Conservation (phyloP, 2,113 vertebrate genomes). For the Brachyistius frenatus region DNA sequence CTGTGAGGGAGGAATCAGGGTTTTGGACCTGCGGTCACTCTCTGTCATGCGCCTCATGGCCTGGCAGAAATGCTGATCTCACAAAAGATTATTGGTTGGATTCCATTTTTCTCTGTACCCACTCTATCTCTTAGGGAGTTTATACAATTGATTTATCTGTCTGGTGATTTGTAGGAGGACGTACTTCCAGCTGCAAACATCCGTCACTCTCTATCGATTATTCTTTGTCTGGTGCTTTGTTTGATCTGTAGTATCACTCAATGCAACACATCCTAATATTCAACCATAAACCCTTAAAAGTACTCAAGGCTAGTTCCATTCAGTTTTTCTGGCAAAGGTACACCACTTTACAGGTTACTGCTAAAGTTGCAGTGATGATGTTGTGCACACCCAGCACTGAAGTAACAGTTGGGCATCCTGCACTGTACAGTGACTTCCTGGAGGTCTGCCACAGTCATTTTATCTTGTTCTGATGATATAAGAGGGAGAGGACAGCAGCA, state of each 20-base stretch:
- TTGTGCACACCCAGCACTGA: neutral
- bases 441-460: conserved; percentile 18
- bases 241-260: neutral
- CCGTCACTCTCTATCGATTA: neutral
- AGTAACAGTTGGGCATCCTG: neutral
- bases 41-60: neutral
- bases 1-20: neutral
- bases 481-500: conserved; percentile 29
- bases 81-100: neutral
- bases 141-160: conserved; percentile 13
- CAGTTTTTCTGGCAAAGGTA: neutral
- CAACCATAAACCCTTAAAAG: neutral
- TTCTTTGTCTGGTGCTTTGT: neutral
- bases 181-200: neutral
- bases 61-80: neutral
- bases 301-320: neutral
- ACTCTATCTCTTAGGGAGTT: neutral
- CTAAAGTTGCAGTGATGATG: neutral
- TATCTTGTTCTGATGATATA: conserved; percentile 53
- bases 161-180: neutral
- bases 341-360: neutral
- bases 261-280: too few species aligned
- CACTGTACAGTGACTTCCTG: conserved; percentile 2
- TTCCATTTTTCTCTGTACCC: neutral
- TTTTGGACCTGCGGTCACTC: conserved; percentile 32